A percentile compares a stretch with the other conserved stretches of the same genome.
phyloP scores from a whole-genome alignment of 1,140 invertebrate species.

The Aphis craccivora region DNA sequence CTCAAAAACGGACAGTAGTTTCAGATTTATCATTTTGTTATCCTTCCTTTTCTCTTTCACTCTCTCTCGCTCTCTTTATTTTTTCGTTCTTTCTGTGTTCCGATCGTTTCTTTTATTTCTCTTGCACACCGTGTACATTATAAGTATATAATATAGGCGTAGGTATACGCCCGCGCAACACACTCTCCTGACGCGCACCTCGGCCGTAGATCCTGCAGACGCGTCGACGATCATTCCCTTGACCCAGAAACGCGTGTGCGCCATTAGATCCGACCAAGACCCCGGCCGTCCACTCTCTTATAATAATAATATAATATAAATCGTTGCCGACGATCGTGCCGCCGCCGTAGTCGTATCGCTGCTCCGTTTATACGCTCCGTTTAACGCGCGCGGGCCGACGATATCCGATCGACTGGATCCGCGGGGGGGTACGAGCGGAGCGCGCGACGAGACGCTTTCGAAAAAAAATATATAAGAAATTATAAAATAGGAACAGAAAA shows the following conservation, averaged over 20 bases:
- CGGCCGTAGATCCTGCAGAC: not conserved
- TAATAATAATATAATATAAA: not conserved
- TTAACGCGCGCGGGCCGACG: conserved; percentile 4
- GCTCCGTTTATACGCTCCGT: conserved; percentile 39
- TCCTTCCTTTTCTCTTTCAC: not conserved
- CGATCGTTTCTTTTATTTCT: not conserved
- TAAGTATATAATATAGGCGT: not conserved
- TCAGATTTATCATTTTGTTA: conserved; percentile 9
- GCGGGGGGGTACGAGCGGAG: not conserved
- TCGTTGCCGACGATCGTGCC: not conserved
- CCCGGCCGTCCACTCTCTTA: conserved; percentile 8
- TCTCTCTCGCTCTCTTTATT: not conserved
- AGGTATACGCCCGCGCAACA: not conserved
- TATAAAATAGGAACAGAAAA: conserved; percentile 2
- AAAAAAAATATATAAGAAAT: conserved; percentile 29
- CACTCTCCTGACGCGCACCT: not conserved
- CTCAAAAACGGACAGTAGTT: conserved; percentile 6
- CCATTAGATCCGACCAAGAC: conserved; percentile 29
- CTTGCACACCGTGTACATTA: not conserved
- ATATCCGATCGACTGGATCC: not conserved
- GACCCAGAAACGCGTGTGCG: conserved; percentile 26
- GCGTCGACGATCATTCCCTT: conserved; percentile 1
- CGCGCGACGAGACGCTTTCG: conserved; percentile 6
- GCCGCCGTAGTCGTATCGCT: not conserved
- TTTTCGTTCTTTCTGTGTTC: not conserved